Conservation (phyloP, 2,113 vertebrate genomes). For the Indicator indicator region DNA sequence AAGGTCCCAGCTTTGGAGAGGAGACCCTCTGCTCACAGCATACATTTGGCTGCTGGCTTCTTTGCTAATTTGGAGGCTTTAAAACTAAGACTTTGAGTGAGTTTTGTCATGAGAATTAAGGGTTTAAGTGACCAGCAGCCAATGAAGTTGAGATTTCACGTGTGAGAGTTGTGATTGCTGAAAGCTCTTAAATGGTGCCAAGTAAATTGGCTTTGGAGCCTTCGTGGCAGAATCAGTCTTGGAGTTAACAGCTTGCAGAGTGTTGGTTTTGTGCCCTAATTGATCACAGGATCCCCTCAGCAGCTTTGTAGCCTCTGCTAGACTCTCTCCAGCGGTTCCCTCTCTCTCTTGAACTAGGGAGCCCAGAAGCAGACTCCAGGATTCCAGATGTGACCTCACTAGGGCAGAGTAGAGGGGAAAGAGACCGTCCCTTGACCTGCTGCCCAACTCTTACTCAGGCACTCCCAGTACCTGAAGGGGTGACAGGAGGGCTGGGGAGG, state of each 20-base stretch:
- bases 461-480: no score
- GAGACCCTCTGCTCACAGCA: slow-evolving; percentile 66
- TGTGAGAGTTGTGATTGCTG: background rate
- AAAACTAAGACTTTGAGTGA: slow-evolving; percentile 5
- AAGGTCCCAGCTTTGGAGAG: slow-evolving; percentile 75
- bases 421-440: no score
- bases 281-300: no score
- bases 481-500: no score
- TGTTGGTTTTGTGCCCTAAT: background rate
- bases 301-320: no score
- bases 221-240: background rate
- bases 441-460: no score
- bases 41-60: slow-evolving; percentile 68
- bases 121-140: slow-evolving; percentile 67
- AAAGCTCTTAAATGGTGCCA: background rate
- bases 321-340: no score
- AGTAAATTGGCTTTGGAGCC: background rate
- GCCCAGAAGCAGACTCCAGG: no score
- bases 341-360: no score
- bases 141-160: slow-evolving; percentile 22
- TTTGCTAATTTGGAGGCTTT: slow-evolving; percentile 71
- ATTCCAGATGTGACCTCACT: no score
- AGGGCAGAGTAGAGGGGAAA: no score
- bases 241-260: background rate
- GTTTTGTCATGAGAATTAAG: slow-evolving; percentile 65